Conservation (phyloP, 2,888 invertebrate species). For the Aricia artaxerxes region DNA sequence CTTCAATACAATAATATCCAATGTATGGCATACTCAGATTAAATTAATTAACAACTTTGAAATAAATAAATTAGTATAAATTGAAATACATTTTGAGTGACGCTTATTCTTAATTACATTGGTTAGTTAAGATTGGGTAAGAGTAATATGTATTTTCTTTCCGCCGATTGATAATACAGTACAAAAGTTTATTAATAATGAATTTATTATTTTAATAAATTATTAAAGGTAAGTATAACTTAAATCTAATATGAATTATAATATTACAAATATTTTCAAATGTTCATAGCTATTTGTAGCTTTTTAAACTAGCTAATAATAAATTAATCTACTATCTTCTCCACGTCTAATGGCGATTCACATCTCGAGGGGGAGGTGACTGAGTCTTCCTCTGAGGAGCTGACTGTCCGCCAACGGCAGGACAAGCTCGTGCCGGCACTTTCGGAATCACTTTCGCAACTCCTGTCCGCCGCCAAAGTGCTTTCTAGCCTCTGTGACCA, state of each 20-base stretch:
- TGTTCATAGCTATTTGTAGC: neutral
- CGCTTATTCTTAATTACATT: too few species aligned
- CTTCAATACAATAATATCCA: too few species aligned
- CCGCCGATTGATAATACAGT: too few species aligned
- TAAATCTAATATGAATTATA: neutral
- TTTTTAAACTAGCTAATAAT: neutral
- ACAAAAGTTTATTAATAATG: too few species aligned
- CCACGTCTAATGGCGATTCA: constrained; percentile 62
- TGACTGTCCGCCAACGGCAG: constrained; percentile 27
- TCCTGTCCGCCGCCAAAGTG: neutral
- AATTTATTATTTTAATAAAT: too few species aligned
- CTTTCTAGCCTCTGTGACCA: constrained; percentile 33
- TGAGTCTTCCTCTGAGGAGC: constrained; percentile 42
- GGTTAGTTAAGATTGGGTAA: too few species aligned
- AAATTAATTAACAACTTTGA: too few species aligned
- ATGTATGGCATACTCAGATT: too few species aligned
- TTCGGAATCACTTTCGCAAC: neutral
- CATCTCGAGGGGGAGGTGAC: constrained; percentile 45
- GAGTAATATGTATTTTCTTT: too few species aligned
- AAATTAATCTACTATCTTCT: constrained; percentile 45
- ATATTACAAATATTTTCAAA: neutral
- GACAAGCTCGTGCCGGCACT: neutral
- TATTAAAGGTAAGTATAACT: too few species aligned
- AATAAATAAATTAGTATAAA: too few species aligned
- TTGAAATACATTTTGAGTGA: too few species aligned